phyloP scores from a whole-genome alignment of 2,888 invertebrate species.

The Slavum lentiscoides region DNA sequence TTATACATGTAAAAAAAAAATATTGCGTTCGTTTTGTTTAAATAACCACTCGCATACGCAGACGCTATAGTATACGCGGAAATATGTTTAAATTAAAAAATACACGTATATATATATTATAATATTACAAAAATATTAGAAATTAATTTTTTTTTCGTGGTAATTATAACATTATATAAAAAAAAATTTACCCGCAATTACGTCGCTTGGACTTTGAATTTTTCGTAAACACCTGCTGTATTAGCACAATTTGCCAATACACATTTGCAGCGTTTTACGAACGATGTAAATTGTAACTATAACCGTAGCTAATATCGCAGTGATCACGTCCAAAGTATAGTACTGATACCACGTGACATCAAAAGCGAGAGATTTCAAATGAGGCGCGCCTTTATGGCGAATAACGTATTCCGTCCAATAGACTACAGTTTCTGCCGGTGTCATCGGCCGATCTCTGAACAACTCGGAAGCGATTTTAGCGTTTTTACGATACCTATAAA shows the following conservation, averaged over 20 bases:
- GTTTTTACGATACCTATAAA: conserved; percentile 62
- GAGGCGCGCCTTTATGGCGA: conserved; percentile 77
- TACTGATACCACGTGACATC: conserved; percentile 20
- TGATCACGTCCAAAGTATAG: background rate
- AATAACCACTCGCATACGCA: too few species aligned
- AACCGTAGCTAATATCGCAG: background rate
- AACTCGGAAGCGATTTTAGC: conserved; percentile 71
- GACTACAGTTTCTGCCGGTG: conserved; percentile 75
- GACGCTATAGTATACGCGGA: too few species aligned
- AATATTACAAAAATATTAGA: too few species aligned
- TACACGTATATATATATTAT: too few species aligned
- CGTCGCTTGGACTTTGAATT: too few species aligned
- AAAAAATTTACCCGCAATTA: too few species aligned
- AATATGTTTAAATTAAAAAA: too few species aligned
- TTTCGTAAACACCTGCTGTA: too few species aligned
- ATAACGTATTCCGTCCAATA: conserved; percentile 88
- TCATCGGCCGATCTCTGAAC: conserved; percentile 74
- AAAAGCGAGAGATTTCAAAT: conserved; percentile 66
- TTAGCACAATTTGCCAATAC: background rate
- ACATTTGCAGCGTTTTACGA: background rate
- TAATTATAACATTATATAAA: too few species aligned
- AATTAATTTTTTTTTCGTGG: too few species aligned
- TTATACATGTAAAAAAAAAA: too few species aligned
- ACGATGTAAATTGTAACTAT: background rate
- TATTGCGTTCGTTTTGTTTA: too few species aligned